Evolutionary conservation across 1,140 invertebrate species (phyloP).

Genomic region (Tribolium castaneum): DNA sequence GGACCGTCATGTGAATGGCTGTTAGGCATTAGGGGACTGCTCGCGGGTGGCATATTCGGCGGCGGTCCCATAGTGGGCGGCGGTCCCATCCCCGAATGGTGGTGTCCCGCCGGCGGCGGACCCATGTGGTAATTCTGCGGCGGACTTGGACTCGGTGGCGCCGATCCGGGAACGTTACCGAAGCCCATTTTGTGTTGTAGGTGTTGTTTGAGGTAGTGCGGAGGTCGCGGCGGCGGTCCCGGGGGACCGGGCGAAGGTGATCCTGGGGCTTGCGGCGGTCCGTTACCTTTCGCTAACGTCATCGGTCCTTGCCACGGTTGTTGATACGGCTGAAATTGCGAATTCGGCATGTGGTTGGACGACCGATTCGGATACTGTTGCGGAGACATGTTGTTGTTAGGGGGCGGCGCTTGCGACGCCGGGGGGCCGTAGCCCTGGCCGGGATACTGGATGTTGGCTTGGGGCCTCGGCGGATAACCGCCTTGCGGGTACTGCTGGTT

Average conservation of each 20-base stretch:
- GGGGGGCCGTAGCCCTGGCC: slow-evolving; percentile 65
- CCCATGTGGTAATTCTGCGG: slow-evolving; percentile 71
- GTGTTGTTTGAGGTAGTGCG: slow-evolving; percentile 77
- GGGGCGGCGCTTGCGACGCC: slow-evolving; percentile 54
- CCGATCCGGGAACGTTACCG: slow-evolving; percentile 66
- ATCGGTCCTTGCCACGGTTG: slow-evolving; percentile 60
- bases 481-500: slow-evolving; percentile 70
- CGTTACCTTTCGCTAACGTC: slow-evolving; percentile 50
- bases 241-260: slow-evolving; percentile 54
- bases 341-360: slow-evolving; percentile 67
- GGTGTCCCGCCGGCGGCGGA: slow-evolving; percentile 66
- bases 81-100: slow-evolving; percentile 66
- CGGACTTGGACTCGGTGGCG: slow-evolving; percentile 68
- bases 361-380: slow-evolving; percentile 66
- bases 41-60: slow-evolving; percentile 63
- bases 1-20: slow-evolving; percentile 68
- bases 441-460: slow-evolving; percentile 63
- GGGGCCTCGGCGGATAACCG: slow-evolving; percentile 69
- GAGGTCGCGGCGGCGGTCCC: slow-evolving; percentile 64
- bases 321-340: slow-evolving; percentile 67
- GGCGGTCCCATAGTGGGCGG: slow-evolving; percentile 69
- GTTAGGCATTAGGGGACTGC: slow-evolving; percentile 62
- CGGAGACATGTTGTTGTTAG: slow-evolving; percentile 64
- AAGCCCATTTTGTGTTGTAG: slow-evolving; percentile 74
- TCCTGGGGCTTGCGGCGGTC: slow-evolving; percentile 61